These are phyloP conservation scores for Potamarius usumacintae DNA, from an alignment of 2,113 vertebrate genomes.

Conservation along the genomic window DNA sequence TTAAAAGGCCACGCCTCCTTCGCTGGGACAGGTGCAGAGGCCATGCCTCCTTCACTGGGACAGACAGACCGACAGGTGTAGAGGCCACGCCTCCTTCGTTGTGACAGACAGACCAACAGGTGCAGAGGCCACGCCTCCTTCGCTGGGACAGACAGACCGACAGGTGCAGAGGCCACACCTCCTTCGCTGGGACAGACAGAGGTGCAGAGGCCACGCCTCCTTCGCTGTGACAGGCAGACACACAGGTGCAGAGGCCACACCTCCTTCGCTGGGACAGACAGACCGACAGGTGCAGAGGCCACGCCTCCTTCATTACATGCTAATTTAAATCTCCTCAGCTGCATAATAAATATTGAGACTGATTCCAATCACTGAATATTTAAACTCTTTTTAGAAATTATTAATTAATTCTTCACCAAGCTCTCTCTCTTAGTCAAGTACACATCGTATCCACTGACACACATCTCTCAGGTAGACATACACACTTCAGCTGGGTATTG, in stretches of 20 bases:
- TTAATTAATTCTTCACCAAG: not conserved
- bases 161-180: not conserved
- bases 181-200: not conserved
- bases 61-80: too few species aligned
- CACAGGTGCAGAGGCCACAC: not conserved
- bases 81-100: too few species aligned
- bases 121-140: too few species aligned
- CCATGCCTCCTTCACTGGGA: not conserved
- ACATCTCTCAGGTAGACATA: not conserved
- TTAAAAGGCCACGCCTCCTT: not conserved
- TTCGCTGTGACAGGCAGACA: not conserved
- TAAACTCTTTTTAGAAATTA: not conserved
- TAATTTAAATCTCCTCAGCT: too few species aligned
- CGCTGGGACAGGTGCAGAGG: not conserved
- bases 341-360: not conserved
- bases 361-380: not conserved
- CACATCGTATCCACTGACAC: not conserved
- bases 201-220: not conserved
- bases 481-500: not conserved
- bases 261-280: not conserved
- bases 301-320: not conserved
- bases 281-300: not conserved
- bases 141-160: not conserved
- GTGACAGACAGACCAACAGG: not conserved
- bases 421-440: not conserved